Base-by-base conservation (phyloP, 2,888 invertebrate genomes). In the Dione vanillae region DNA sequence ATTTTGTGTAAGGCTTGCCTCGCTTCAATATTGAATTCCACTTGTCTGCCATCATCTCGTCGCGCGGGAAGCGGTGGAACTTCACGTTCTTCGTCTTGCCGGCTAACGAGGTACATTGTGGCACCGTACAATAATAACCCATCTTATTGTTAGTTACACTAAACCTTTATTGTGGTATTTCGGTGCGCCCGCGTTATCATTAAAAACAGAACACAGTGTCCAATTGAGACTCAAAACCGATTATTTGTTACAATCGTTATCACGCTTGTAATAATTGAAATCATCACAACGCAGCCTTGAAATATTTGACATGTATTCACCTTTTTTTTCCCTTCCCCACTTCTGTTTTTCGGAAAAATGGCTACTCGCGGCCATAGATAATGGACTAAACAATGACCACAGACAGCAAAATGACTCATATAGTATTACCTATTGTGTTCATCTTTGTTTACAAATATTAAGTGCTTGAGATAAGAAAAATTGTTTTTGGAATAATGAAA, bases 41-140 rank as follows among this genome's bases (percentile, higher is more conserved):
- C 76, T 88, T 90, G 74, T 89, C 85, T 71, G 91, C 92, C 88
- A 93, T 87, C 41, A 78, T 76, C 49, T 64, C 74, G 76, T 93
- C 92, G 75, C 91, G 86, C 19, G 93, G 93, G 78, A 93, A 93
- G 75, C 90, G 88, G 81, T 93, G 93, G 80, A 93, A 93, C 78
- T 92, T 92, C 80, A 93, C 93, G 79, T 93, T 93, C 82, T 93
- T 93, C 81, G 94, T 91, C 84, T 92, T 93, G 85, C 93, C 93
- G 88, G 93, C 93, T 76, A 93, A 87, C 72, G 94, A 93, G 65
- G 93, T 93, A 82, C 93, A 93, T 84, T 92, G 93, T 75, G 93
- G 93, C 76, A 93, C 93, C 14, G 93, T 93, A 79, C 93, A 93
- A 85, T 93, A 93, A 86, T 93, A 93, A 85, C 92, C 92, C 93